Percentiles rank a stretch among this genome's conserved stretches.
Evolutionary conservation across 2,797 vertebrate genomes (phyloP).

Genomic region (Eutrigla gurnardus): DNA sequence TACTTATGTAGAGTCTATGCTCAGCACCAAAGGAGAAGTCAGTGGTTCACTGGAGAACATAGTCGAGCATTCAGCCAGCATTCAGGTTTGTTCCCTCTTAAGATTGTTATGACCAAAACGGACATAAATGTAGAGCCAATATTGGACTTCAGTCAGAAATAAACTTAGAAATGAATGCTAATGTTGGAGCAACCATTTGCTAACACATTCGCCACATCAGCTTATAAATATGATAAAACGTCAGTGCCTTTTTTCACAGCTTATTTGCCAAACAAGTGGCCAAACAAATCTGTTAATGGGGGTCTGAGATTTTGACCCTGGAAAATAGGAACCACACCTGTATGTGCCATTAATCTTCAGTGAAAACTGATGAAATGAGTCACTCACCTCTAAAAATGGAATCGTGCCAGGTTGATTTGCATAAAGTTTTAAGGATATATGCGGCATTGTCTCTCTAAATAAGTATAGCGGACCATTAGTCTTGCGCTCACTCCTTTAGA

Average conservation of each 20-base stretch:
- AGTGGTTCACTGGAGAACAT: neutral
- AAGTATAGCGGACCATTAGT: neutral
- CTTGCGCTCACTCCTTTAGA: neutral
- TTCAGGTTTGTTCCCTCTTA: no score
- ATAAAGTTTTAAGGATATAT: slow-evolving; percentile 5
- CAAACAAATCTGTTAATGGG: neutral
- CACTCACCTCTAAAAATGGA: neutral
- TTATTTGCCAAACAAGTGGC: neutral
- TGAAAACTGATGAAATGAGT: neutral
- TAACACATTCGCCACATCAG: neutral
- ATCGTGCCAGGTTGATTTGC: neutral
- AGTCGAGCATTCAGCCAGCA: neutral
- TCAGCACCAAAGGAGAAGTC: neutral
- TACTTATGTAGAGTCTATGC: no score
- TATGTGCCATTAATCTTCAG: slow-evolving; percentile 2
- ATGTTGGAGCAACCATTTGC: neutral
- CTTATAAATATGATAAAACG: neutral
- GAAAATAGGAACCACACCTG: slow-evolving; percentile 1
- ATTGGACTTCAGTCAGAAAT: neutral
- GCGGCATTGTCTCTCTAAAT: slow-evolving; percentile 1
- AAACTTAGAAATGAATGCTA: neutral
- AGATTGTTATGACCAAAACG: neutral
- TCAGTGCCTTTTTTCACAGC: neutral
- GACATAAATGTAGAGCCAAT: neutral
- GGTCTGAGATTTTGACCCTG: neutral